Conservation (phyloP, 2,113 vertebrate genomes). For the Colistium nudipinnis region DNA sequence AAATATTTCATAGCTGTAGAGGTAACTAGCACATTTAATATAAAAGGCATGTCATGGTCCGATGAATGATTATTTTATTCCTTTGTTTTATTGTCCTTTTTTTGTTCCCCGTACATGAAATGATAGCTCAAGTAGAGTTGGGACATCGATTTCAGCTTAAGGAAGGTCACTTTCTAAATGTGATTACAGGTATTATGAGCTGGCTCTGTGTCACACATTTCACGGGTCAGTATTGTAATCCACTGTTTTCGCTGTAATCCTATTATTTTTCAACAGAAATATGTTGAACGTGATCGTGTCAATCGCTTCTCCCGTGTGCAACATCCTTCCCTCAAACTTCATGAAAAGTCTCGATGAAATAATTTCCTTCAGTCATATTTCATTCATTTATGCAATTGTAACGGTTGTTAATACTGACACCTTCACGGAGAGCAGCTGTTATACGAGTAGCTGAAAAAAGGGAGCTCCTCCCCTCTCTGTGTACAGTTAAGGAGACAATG, state of each 20-base stretch:
- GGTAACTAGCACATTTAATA: conserved; percentile 48
- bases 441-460: not conserved
- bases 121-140: conserved; percentile 3
- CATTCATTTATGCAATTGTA: not conserved
- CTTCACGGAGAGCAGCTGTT: too few relatives aligned
- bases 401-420: too few relatives aligned
- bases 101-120: conserved; percentile 23
- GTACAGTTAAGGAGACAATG: not conserved
- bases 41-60: conserved; percentile 56
- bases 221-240: conserved; percentile 19
- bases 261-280: conserved; percentile 19
- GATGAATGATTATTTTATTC: conserved; percentile 22
- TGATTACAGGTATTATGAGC: conserved; percentile 9
- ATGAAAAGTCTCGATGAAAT: not conserved
- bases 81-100: not conserved
- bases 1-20: conserved; percentile 67
- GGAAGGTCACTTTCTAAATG: conserved; percentile 50
- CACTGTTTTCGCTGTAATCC: not conserved
- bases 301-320: not conserved
- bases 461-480: not conserved
- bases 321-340: too few relatives aligned
- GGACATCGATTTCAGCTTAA: conserved; percentile 12
- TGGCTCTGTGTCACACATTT: not conserved
- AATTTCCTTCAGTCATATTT: not conserved
- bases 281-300: not conserved